Conservation (phyloP, 2,888 invertebrate genomes). For the Coremacera marginata region DNA sequence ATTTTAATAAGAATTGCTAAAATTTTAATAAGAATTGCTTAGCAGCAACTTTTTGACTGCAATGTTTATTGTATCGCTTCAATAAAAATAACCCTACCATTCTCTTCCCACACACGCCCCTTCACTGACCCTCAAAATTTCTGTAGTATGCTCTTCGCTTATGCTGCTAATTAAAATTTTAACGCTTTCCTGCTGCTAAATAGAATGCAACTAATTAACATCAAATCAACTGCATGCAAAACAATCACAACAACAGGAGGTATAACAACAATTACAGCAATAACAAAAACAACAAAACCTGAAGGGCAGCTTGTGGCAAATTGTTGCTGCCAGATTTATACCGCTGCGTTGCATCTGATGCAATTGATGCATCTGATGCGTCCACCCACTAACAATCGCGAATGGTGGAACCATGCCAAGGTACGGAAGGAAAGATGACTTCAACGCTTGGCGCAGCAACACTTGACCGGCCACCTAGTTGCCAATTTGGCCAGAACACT, state of each 20-base stretch:
- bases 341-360: no score
- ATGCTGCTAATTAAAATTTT: not conserved
- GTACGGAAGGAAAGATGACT: not conserved
- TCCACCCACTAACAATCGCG: not conserved
- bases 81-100: no score
- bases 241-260: not conserved
- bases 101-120: not conserved
- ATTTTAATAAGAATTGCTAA: no score
- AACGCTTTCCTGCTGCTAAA: not conserved
- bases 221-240: not conserved
- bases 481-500: slow-evolving; percentile 28
- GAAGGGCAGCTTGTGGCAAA: not conserved
- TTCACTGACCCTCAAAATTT: not conserved
- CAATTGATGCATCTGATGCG: not conserved
- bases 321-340: no score
- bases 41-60: no score
- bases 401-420: not conserved
- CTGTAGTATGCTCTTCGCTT: not conserved
- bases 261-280: not conserved
- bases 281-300: not conserved
- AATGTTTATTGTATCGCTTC: no score
- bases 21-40: no score
- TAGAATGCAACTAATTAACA: slow-evolving; percentile 22
- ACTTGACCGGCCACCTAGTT: slow-evolving; percentile 15
- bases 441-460: not conserved